Conservation (phyloP, 2,888 invertebrate genomes). For the Nymphalis urticae region DNA sequence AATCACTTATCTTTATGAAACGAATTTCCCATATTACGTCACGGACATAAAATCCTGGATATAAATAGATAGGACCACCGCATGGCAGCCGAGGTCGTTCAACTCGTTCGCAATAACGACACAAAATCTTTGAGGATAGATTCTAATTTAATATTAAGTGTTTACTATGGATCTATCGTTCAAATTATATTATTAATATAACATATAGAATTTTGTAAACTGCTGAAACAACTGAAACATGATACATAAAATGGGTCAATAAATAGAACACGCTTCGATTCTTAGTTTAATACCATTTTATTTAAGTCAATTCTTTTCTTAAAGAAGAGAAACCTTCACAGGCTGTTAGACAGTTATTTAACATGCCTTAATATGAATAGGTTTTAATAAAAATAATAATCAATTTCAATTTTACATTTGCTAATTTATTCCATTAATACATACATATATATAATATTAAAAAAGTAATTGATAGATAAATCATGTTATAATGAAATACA, state of each 20-base stretch:
- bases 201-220: background rate
- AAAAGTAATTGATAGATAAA: too few relatives aligned
- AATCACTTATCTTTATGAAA: background rate
- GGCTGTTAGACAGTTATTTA: too few relatives aligned
- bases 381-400: too few relatives aligned
- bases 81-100: slow-evolving; percentile 20
- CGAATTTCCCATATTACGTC: slow-evolving; percentile 1
- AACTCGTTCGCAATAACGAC: slow-evolving; percentile 9
- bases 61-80: slow-evolving; percentile 20
- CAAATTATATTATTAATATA: background rate
- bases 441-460: too few relatives aligned
- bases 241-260: background rate
- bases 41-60: slow-evolving; percentile 8
- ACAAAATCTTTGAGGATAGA: slow-evolving; percentile 14
- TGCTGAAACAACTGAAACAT: background rate
- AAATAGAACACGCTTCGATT: too few relatives aligned
- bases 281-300: too few relatives aligned
- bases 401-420: too few relatives aligned
- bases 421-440: too few relatives aligned
- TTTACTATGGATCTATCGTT: slow-evolving; percentile 4
- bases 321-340: too few relatives aligned
- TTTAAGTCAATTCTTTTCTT: too few relatives aligned
- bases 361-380: too few relatives aligned
- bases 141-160: slow-evolving; percentile 15
- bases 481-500: too few relatives aligned